phyloP scores from a whole-genome alignment of 2,113 vertebrate genomes.

The Hystrix cristata region DNA sequence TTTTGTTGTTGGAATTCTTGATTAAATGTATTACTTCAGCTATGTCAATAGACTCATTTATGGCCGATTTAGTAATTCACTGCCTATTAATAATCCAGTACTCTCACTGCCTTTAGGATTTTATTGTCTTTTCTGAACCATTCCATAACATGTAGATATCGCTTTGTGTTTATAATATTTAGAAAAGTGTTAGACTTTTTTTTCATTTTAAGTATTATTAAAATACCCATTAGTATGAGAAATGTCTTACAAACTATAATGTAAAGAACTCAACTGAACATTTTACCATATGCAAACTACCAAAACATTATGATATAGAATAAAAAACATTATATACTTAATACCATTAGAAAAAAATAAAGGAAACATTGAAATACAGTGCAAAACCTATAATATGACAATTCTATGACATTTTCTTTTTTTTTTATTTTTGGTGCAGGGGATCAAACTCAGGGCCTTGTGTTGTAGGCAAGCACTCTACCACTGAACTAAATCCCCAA shows the following conservation, averaged over 20 bases:
- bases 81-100: neutral
- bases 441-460: too few species aligned
- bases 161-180: neutral
- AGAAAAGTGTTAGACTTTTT: neutral
- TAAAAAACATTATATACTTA: neutral
- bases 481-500: too few species aligned
- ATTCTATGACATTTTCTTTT: neutral
- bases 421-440: too few species aligned
- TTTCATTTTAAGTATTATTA: neutral
- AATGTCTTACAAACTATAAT: neutral
- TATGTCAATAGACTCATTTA: neutral
- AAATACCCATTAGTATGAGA: neutral
- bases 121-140: neutral
- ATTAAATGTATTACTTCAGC: neutral
- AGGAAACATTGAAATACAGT: neutral
- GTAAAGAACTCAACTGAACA: neutral
- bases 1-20: neutral
- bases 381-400: neutral
- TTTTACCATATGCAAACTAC: neutral
- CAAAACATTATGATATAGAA: slow-evolving; percentile 15
- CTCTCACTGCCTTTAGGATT: neutral
- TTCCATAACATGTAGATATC: neutral
- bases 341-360: neutral
- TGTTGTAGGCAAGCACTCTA: too few species aligned
- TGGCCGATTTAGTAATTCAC: neutral